Conservation (phyloP, 2,113 vertebrate genomes). For the Xiphophorus hellerii region DNA sequence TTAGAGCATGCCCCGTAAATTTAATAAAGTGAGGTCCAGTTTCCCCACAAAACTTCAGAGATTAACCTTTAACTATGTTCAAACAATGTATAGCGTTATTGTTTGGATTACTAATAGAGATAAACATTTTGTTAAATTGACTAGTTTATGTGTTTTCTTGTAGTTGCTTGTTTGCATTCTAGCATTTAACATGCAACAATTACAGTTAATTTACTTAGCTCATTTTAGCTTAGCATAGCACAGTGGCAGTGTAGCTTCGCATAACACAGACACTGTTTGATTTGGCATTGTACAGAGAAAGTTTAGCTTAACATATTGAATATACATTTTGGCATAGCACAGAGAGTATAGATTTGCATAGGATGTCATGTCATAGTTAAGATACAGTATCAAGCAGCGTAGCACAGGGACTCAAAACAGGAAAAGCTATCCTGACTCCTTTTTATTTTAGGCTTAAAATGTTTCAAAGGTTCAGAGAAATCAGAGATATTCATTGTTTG, state of each 20-base stretch:
- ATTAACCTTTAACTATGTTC: neutral
- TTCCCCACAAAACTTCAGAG: neutral
- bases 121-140: neutral
- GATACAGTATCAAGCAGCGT: no score
- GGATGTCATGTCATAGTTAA: no score
- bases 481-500: neutral
- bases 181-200: no score
- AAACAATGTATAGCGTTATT: neutral
- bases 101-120: neutral
- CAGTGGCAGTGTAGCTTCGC: no score
- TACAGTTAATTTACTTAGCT: no score
- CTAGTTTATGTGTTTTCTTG: no score
- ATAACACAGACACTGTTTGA: neutral
- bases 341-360: neutral
- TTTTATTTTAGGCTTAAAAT: neutral
- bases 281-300: neutral
- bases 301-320: no score
- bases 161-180: no score
- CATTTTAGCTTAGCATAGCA: no score
- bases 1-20: neutral
- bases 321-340: neutral
- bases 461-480: neutral
- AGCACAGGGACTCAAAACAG: neutral
- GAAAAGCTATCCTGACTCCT: neutral
- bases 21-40: neutral